Evolutionary conservation across 1,140 invertebrate species (phyloP).

Genomic region (Elymnias hypermnestra): DNA sequence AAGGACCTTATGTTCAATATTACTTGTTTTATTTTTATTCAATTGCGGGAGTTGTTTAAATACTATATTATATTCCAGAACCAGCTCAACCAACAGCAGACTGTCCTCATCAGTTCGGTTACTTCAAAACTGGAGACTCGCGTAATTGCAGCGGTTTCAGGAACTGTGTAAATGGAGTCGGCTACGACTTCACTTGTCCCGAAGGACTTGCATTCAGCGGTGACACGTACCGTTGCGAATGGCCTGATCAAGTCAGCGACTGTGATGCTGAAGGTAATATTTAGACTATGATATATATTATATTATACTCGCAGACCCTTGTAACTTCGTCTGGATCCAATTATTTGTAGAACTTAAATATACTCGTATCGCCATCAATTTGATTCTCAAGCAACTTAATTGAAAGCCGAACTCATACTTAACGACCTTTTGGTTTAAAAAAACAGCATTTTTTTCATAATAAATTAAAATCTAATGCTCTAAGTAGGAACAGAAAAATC

Average conservation of each 20-base stretch:
- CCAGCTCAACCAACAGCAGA: slow-evolving; percentile 81
- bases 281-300: not conserved
- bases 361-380: no score
- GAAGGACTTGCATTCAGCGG: slow-evolving; percentile 91
- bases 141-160: slow-evolving; percentile 88
- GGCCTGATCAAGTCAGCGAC: slow-evolving; percentile 87
- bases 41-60: no score
- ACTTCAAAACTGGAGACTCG: slow-evolving; percentile 83
- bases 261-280: slow-evolving; percentile 86
- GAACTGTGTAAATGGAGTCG: slow-evolving; percentile 87
- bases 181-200: slow-evolving; percentile 82
- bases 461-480: no score
- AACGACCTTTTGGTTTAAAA: no score
- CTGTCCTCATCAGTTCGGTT: slow-evolving; percentile 91
- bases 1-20: no score
- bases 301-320: not conserved
- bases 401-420: no score
- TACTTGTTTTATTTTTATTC: no score
- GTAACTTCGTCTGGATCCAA: no score
- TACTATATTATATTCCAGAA: slow-evolving; percentile 30
- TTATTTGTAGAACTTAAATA: no score
- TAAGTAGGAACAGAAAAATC: no score
- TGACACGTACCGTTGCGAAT: slow-evolving; percentile 87
- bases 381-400: no score
- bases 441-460: no score